Base-by-base conservation (phyloP, 2,113 vertebrate genomes). In the Tenebrosternarchus preto region DNA sequence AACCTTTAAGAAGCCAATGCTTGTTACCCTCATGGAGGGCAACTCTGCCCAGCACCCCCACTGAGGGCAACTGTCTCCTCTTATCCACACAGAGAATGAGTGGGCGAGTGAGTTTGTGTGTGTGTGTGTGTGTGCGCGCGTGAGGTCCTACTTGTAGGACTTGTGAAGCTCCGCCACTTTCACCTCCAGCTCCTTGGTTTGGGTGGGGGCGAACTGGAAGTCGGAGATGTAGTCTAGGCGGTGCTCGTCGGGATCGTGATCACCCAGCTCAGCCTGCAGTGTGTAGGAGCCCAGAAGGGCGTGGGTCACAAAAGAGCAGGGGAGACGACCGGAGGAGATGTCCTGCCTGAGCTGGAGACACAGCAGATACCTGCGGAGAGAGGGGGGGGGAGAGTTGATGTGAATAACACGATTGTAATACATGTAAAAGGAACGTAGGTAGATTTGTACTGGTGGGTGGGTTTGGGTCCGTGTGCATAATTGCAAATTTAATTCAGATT, bases 151-250 rank as follows among this genome's bases (percentile, higher is more conserved):
- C 98, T 95, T 96, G 92, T 98, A 96, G 76, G 95, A 94, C 91
- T 95, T 97, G 88, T 98, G 95, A 36, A 99, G 91, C 77, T 99
- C 96, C 73, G 95, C 88, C 88, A 99, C 94, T 85, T 98, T 99
- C 84, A 99, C 98, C 89, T 99, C 97, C 94, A 99, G 95, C 90
- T 98, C 97, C 88, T 94, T 97, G 69, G 94, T 97, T 85, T 99
- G 97, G 78, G 88, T 93, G 46, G 97, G 95, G 7, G 96, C 94
- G 89, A 98, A 96, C 7, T 93, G 95, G 88, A 96, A 95, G 87
- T 96, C 95, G 56, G 89, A 90, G 83, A 96, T 91, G 86, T 95
- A 95, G 86, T 94, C 93, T 29, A 89, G 84, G 9, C 87, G 91
- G 55, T 95, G 95, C 31, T 96, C 95, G 63, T 95, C 93, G 0